Evolutionary conservation across 2,113 vertebrate species (phyloP), one percentile per base, ranked within the genome.

Genomic region (Zosterops japonicus): DNA sequence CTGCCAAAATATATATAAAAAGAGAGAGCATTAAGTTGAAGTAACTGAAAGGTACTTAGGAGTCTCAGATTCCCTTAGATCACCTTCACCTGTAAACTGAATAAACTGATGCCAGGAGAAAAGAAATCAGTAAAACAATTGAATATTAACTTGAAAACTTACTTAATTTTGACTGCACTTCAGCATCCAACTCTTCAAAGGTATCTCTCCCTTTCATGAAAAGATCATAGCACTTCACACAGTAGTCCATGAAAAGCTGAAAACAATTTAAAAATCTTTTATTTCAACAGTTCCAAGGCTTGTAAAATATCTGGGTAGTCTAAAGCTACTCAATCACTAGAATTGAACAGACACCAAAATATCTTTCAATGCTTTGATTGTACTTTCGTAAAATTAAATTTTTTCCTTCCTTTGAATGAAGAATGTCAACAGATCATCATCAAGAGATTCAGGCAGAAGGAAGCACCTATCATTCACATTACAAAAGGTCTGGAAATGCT

Each of bases 181-280:
- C 90, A 8, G 97, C 96, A 88, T 99, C 98, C 68, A 98, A 76
- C 14, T 99, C 98, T 14, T 99, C 99, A 97, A 98, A 99, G 20
- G 96, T 98, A 95, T 99, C 99, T 4, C 97, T 95, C 14, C 99
- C 99, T 74, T 98, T 98, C 98, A 99, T 99, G 95, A 99, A 99
- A 74, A 98, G 98, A 33, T 97, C 96, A 65, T 99, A 99, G 71
- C 99, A 98, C 69, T 99, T 98, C 69, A 97, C 95, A 42, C 97
- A 97, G 71, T 99, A 99, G 49, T 99, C 98, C 87, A 99, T 59
- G 91, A 99, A 99, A 47, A 99, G 96, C 99, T 99, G 94, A 67
- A 93, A 91, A 84, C 39, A 89, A 42, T 79, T 47, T n/a, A 11
- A 52, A 53, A 95, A 76, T 61, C 46, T 94, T 86, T 44, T 5